Evolutionary conservation across 1,140 invertebrate genomes (phyloP), one percentile per base, ranked within the genome.

Genomic region (Hylaeus volcanicus): DNA sequence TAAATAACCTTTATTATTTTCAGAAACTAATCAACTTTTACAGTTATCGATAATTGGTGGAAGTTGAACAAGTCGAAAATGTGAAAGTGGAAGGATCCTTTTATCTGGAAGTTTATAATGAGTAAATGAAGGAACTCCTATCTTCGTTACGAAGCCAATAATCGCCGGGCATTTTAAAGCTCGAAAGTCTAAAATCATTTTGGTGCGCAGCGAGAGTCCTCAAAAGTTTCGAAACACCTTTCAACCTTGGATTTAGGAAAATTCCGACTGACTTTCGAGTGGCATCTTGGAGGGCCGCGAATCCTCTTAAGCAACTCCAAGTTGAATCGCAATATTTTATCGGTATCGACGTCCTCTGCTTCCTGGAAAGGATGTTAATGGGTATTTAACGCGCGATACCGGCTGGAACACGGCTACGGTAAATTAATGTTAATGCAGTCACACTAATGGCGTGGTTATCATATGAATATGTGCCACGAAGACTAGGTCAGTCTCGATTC

Each of bases 381-480:
- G 53, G 14, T 61, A 55, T 77, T 77, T 61, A 77, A 77, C 55
- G 51, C 12, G 26, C 12, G 64, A 58, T 69, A 69, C 64, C 14
- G 8, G 55, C 4, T 39, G 14, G 8, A 60, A 12, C 55, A 5
- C 3, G 55, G 51, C 5, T 71, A 37, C 14, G n/a, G 12, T 15
- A 58, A 66, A 65, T 75, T 58, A 75, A 80, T 75, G 73, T 86
- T 86, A 86, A 83, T 70, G 45, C 80, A 53, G 79, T 65, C 63
- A 39, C 74, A 41, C 74, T 85, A 85, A 85, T 82, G 74, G 81
- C 70, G 48, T 71, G 77, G 60, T 86, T 86, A 86, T 82, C 85
- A 86, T 86, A 85, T 86, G 85, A 86, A 86, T 86, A 66, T 85
- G 72, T 69, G 85, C 82, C 84, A 75, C 66, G 43, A 71, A 75